Percentiles rank a stretch among this genome's conserved stretches.
These are phyloP conservation scores for human DNA, from an alignment of 2,113 vertebrate species.

Conservation along the genomic window DNA sequence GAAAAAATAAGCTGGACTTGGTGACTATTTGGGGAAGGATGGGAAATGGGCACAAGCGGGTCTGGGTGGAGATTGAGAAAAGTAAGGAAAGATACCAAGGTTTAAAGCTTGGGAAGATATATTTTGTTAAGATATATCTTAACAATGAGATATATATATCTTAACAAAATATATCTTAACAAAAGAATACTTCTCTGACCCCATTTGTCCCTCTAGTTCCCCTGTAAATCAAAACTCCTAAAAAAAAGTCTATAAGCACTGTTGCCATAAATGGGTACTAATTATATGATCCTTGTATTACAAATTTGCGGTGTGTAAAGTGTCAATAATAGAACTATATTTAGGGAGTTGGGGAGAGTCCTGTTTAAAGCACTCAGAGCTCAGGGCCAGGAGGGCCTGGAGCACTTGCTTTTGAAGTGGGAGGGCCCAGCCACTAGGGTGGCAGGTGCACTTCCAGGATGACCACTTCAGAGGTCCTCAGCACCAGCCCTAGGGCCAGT, in stretches of 20 bases:
- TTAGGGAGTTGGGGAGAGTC: neutral
- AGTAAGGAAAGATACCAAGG: neutral
- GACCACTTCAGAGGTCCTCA: neutral
- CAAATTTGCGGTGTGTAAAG: neutral
- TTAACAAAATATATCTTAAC: neutral
- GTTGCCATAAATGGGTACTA: neutral
- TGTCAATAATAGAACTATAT: neutral
- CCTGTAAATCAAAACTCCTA: constrained; percentile 9
- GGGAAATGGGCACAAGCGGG: neutral
- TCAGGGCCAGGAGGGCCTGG: neutral
- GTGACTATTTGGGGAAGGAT: neutral
- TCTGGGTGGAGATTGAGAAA: neutral
- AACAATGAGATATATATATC: too few relatives aligned
- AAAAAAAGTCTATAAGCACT: neutral
- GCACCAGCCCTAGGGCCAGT: neutral
- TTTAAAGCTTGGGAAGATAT: neutral
- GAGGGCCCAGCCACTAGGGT: neutral
- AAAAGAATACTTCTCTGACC: neutral
- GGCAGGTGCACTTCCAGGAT: neutral
- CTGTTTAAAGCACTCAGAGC: neutral
- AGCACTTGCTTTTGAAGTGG: neutral
- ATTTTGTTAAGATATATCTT: too few relatives aligned
- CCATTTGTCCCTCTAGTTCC: neutral
- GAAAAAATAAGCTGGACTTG: neutral
- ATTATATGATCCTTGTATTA: neutral